Evolutionary conservation across 2,888 invertebrate genomes (phyloP), one percentile per base, ranked within the genome.

Genomic region (Xanthorhoe spadicearia): DNA sequence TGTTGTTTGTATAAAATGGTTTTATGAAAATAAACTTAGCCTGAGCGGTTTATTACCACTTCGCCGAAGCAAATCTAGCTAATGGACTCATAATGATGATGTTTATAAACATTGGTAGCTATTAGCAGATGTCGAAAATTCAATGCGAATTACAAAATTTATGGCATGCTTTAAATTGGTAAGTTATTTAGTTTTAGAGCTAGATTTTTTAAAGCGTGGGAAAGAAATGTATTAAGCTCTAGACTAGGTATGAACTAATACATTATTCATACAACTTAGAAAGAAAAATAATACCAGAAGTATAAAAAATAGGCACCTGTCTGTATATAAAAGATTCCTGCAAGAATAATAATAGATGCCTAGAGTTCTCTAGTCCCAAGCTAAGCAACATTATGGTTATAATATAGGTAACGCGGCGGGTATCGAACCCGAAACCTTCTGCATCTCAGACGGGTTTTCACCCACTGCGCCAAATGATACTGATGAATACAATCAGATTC

Each of bases 41-140:
- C 15, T 10, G 43, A 52, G 28, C 60, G 56, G 68, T 67, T 68
- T 73, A 73, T 69, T 62, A 61, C 62, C 60, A 61, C 64, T 65
- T 64, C 49, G 62, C 51, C 53, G 38, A 65, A 64, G 35, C 23
- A 62, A 17, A 54, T 56, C 56, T 64, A 62, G 28, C 49, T 69
- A 69, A 70, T 69, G 62, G 59, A 67, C 58, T 69, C 48, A 38
- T 48, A 59, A 52, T 43, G 54, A 56, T 70, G 52, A 60, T 67
- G 57, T 61, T 61, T 64, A 67, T 70, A 68, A 66, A 72, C 62
- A 70, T 62, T 67, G 32, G 64, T 49, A 49, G 57, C 46, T 61
- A 28, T 60, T 60, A 49, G 59, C 23, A 59, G n/a, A 58, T 58
- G 46, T 28, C 28, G 52, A 35, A 28, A 18, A 35, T n/a, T n/a